Conservation (phyloP, 2,888 invertebrate genomes). For the Meiosimyza decipiens region DNA sequence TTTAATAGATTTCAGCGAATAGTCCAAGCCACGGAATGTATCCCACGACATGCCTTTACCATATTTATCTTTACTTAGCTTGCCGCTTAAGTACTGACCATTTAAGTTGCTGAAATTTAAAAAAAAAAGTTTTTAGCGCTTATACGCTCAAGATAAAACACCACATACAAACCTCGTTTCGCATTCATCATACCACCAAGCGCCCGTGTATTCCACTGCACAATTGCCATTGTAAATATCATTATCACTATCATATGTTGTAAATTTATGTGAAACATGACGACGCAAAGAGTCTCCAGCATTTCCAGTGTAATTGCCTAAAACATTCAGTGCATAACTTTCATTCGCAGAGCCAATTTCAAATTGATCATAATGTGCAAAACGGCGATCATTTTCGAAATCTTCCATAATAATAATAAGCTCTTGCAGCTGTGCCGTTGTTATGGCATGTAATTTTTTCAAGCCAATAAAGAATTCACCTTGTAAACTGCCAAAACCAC, state of each 20-base stretch:
- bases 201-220: conserved; percentile 6
- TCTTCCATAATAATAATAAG: conserved; percentile 73
- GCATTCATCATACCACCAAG: conserved; percentile 15
- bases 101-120: neutral
- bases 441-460: conserved; percentile 70
- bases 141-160: neutral
- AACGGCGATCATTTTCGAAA: conserved; percentile 69
- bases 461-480: conserved; percentile 76
- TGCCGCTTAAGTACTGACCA: conserved; percentile 3
- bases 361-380: conserved; percentile 72
- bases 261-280: conserved; percentile 75
- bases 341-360: conserved; percentile 73
- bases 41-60: neutral
- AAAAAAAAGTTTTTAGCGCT: neutral
- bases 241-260: conserved; percentile 63
- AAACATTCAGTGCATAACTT: conserved; percentile 72
- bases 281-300: conserved; percentile 75
- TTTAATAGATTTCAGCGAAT: neutral
- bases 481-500: conserved; percentile 74
- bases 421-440: conserved; percentile 65
- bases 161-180: neutral
- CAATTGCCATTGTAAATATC: neutral
- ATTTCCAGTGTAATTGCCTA: conserved; percentile 72
- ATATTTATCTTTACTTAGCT: neutral
- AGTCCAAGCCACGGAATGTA: conserved; percentile 5